These are phyloP conservation scores for Augiades crinisus DNA, from an alignment of 2,888 invertebrate species.

Conservation along the genomic window DNA sequence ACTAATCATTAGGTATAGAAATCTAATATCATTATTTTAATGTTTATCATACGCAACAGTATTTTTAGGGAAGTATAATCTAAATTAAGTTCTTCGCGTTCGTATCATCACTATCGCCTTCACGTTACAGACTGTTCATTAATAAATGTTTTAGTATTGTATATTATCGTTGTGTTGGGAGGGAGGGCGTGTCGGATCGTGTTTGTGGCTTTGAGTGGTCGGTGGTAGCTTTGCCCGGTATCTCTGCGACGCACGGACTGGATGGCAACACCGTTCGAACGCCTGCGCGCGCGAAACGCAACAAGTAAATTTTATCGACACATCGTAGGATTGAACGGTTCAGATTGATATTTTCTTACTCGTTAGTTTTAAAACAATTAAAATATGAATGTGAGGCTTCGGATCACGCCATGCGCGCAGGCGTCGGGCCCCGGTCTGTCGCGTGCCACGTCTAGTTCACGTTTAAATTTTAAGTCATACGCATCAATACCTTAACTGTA, in stretches of 20 bases:
- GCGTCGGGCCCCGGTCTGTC: slow-evolving; percentile 9
- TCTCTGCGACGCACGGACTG: neutral
- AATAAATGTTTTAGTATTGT: slow-evolving; percentile 35
- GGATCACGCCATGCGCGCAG: neutral
- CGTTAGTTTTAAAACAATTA: neutral
- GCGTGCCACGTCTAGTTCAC: slow-evolving; percentile 40
- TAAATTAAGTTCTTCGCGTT: slow-evolving; percentile 65
- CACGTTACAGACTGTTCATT: slow-evolving; percentile 53
- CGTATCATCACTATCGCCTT: slow-evolving; percentile 42
- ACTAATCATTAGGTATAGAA: slow-evolving; percentile 56
- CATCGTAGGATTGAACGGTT: neutral
- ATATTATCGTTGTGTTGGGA: no score
- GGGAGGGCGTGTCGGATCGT: slow-evolving; percentile 39
- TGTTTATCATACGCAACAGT: slow-evolving; percentile 75
- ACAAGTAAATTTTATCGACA: neutral
- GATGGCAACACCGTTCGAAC: slow-evolving; percentile 8
- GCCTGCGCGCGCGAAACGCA: slow-evolving; percentile 11
- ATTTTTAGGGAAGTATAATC: slow-evolving; percentile 72
- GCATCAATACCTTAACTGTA: slow-evolving; percentile 51
- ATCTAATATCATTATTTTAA: slow-evolving; percentile 78
- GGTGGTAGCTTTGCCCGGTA: slow-evolving; percentile 32
- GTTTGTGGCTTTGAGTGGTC: slow-evolving; percentile 30
- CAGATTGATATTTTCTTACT: slow-evolving; percentile 4
- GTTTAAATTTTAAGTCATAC: slow-evolving; percentile 39
- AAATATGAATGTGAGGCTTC: neutral